These are phyloP conservation scores for Cassiopea xamachana DNA, from an alignment of 30 jellyfish, hydroid and myxozoan genomes.

Conservation along the genomic window DNA sequence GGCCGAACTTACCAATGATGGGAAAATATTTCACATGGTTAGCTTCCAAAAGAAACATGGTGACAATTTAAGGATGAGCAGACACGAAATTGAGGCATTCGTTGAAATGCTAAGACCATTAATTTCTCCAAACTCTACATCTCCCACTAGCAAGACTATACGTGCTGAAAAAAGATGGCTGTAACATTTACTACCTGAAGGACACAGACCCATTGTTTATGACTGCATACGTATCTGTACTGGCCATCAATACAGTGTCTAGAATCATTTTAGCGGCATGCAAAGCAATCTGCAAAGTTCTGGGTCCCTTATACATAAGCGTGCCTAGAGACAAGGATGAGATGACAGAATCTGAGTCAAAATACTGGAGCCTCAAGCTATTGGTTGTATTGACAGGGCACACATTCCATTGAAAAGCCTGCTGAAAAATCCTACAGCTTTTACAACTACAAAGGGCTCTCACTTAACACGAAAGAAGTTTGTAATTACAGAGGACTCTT, in stretches of 20 bases:
- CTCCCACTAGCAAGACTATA: constrained; percentile 55
- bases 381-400: constrained; percentile 77
- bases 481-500: constrained; percentile 69
- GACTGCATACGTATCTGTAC: constrained; percentile 56
- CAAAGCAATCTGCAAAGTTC: constrained; percentile 1
- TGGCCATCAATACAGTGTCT: constrained; percentile 41
- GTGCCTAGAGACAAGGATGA: constrained; percentile 36
- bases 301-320: constrained; percentile 48
- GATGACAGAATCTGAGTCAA: constrained; percentile 69
- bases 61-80: constrained; percentile 21
- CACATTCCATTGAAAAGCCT: constrained; percentile 49
- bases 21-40: constrained; percentile 22
- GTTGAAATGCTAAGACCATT: background rate
- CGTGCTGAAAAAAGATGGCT: constrained; percentile 50
- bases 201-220: constrained; percentile 57
- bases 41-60: constrained; percentile 26
- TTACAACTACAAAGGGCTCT: constrained; percentile 9
- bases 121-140: background rate
- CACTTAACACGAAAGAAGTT: constrained; percentile 78
- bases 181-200: constrained; percentile 48
- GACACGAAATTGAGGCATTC: constrained; percentile 8
- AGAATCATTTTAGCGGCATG: constrained; percentile 19
- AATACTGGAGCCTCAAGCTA: constrained; percentile 68
- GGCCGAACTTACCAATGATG: constrained; percentile 57
- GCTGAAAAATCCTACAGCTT: constrained; percentile 22